Evolutionary conservation across 2,888 invertebrate genomes (phyloP).

Genomic region (Sesia apiformis): DNA sequence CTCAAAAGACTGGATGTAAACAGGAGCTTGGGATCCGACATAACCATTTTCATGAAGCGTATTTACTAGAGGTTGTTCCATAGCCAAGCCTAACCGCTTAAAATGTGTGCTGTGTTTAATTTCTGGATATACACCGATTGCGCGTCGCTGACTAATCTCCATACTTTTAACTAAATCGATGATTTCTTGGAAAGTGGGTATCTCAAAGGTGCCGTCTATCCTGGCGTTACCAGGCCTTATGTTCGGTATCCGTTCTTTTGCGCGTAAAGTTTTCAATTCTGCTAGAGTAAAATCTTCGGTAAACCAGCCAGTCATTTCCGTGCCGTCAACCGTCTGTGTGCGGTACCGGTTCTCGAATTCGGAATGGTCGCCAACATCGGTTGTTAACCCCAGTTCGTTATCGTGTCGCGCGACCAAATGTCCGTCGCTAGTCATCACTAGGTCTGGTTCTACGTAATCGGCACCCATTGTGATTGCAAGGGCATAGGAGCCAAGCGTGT

Average conservation of each 20-base stretch:
- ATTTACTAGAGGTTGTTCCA: constrained; percentile 49
- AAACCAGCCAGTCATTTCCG: constrained; percentile 46
- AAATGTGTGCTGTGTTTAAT: constrained; percentile 59
- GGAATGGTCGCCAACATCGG: constrained; percentile 40
- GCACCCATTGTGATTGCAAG: constrained; percentile 59
- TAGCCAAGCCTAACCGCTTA: constrained; percentile 38
- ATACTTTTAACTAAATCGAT: constrained; percentile 53
- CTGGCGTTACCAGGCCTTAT: constrained; percentile 53
- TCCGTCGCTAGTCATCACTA: constrained; percentile 58
- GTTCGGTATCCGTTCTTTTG: constrained; percentile 50
- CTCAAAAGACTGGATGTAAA: constrained; percentile 63
- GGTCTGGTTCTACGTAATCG: constrained; percentile 59
- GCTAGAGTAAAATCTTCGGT: constrained; percentile 60
- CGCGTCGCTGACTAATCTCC: constrained; percentile 37
- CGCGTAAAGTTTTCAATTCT: constrained; percentile 51
- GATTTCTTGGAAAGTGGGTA: constrained; percentile 59
- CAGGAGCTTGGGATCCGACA: constrained; percentile 32
- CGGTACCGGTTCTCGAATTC: constrained; percentile 48
- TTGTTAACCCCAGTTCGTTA: constrained; percentile 50
- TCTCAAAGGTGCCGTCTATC: constrained; percentile 40
- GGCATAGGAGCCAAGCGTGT: constrained; percentile 58
- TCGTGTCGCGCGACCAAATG: constrained; percentile 57
- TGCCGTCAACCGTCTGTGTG: constrained; percentile 46
- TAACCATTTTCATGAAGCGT: constrained; percentile 51
- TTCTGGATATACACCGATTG: constrained; percentile 58